Percentiles rank a stretch among this genome's conserved stretches.
Evolutionary conservation across 2,113 vertebrate species (phyloP).

Genomic region (Pagrus major): DNA sequence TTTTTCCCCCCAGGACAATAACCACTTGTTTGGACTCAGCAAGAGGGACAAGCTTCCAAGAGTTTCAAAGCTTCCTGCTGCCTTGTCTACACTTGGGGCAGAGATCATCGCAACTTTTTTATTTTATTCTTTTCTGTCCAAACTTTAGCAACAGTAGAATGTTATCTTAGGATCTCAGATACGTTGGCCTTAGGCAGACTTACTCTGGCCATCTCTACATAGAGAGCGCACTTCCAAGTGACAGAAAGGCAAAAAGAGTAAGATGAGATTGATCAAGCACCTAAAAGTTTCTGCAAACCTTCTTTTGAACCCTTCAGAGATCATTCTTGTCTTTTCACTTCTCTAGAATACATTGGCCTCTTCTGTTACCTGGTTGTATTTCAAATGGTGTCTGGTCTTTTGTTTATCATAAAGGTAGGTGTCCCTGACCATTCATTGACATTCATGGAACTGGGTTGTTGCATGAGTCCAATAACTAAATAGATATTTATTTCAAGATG

Average conservation of each 20-base stretch:
- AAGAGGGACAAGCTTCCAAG: slow-evolving; percentile 15
- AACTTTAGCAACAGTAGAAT: slow-evolving; percentile 18
- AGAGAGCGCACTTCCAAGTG: slow-evolving; percentile 24
- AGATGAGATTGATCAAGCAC: slow-evolving; percentile 26
- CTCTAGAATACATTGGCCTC: slow-evolving; percentile 23
- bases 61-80: slow-evolving; percentile 29
- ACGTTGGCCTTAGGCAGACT: not conserved
- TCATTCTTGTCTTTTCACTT: slow-evolving; percentile 14
- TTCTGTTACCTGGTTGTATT: slow-evolving; percentile 8
- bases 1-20: slow-evolving; percentile 22
- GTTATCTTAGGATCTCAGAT: slow-evolving; percentile 31
- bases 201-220: not conserved
- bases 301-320: slow-evolving; percentile 27
- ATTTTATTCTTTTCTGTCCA: slow-evolving; percentile 20
- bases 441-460: not conserved
- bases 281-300: slow-evolving; percentile 20
- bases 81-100: slow-evolving; percentile 18
- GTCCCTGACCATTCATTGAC: not conserved
- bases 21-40: slow-evolving; percentile 28
- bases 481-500: not conserved
- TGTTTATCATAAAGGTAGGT: not conserved
- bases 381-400: not conserved
- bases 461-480: not conserved
- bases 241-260: slow-evolving; percentile 6
- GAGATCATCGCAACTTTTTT: slow-evolving; percentile 28